phyloP scores from a whole-genome alignment of 1,140 invertebrate genomes.

The Drosophila ficusphila region DNA sequence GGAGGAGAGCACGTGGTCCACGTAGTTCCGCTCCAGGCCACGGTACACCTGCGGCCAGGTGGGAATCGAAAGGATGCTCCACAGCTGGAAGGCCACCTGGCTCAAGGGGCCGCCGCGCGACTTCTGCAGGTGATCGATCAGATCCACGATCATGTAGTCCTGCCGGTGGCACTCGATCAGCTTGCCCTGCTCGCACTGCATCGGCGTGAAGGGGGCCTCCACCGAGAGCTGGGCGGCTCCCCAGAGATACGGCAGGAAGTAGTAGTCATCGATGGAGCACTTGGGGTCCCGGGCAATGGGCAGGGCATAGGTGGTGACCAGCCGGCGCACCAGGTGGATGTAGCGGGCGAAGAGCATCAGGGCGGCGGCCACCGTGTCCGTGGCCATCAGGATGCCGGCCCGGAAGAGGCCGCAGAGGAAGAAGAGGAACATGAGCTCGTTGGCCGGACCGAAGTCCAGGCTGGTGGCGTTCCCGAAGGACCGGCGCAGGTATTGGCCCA shows the following conservation, averaged over 20 bases:
- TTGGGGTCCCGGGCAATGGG: neutral
- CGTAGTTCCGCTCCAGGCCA: conserved; percentile 26
- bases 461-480: conserved; percentile 38
- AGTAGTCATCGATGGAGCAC: conserved; percentile 39
- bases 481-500: conserved; percentile 51
- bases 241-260: conserved; percentile 51
- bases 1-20: conserved; percentile 36
- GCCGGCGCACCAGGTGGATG: conserved; percentile 31
- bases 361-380: conserved; percentile 50
- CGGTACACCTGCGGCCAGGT: conserved; percentile 51
- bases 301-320: conserved; percentile 25
- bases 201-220: conserved; percentile 26
- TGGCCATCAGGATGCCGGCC: conserved; percentile 12
- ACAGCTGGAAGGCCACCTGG: conserved; percentile 47
- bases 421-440: conserved; percentile 67
- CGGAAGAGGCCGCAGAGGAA: conserved; percentile 54
- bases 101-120: conserved; percentile 1
- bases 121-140: conserved; percentile 37
- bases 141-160: conserved; percentile 43
- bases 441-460: conserved; percentile 24
- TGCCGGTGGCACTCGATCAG: neutral
- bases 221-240: conserved; percentile 47
- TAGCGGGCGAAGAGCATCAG: conserved; percentile 54
- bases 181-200: neutral
- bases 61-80: conserved; percentile 54